phyloP scores from a whole-genome alignment of 1,140 invertebrate genomes.

The Calycopis cecrops region DNA sequence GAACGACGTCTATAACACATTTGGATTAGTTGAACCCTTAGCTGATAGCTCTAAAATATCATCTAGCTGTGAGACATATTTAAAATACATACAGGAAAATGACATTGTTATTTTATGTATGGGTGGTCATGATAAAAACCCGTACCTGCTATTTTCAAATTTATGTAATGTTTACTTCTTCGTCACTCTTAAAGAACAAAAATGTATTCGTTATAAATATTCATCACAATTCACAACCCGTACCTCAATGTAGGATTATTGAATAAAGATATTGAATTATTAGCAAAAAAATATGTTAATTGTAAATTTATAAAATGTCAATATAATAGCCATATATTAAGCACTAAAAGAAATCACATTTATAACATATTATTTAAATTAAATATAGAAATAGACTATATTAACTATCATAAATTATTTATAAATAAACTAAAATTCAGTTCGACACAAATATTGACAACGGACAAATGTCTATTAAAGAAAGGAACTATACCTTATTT shows the following conservation, averaged over 20 bases:
- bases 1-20: too few relatives aligned
- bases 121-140: too few relatives aligned
- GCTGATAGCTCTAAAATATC: too few relatives aligned
- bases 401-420: slow-evolving; percentile 3
- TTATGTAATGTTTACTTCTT: too few relatives aligned
- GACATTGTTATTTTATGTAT: too few relatives aligned
- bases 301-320: neutral
- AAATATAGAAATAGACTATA: neutral
- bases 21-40: too few relatives aligned
- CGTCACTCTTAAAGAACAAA: neutral
- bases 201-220: neutral
- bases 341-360: neutral
- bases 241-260: neutral
- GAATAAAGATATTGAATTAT: neutral
- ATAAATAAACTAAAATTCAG: neutral
- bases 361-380: slow-evolving; percentile 2
- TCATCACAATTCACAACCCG: neutral
- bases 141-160: too few relatives aligned
- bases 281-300: neutral
- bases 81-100: too few relatives aligned
- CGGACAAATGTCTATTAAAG: too few relatives aligned
- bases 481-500: too few relatives aligned
- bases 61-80: too few relatives aligned
- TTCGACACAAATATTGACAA: too few relatives aligned
- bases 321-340: neutral